Base-by-base conservation (phyloP, 2,797 vertebrate species). In the Moxostoma hubbsi region DNA sequence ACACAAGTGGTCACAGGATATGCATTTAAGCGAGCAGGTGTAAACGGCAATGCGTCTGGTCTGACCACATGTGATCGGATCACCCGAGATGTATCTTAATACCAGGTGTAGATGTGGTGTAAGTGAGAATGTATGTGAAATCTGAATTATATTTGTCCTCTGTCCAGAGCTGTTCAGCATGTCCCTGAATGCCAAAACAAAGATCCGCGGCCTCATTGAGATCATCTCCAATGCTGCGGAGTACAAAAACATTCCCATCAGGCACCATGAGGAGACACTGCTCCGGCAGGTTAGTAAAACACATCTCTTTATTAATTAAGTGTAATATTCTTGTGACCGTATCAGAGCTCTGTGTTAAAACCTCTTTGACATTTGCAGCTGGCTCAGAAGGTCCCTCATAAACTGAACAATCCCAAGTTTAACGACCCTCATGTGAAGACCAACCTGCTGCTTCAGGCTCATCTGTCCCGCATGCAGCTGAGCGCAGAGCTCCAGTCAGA, bases 351-450 rank as follows among this genome's bases (percentile, higher is more conserved):
- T 8, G 3, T 15, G 11, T 13, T 68, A 67, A 2, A 7, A 57
- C 9, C 16, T 8, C 9, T 55, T 82, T 84, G 24, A 73, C 0
- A 55, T 67, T 75, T 85, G 0, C 80, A 99, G 98, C 88, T 99
- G 89, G 93, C 96, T 46, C 98, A 98, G 85, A 99, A 99, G 75
- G 97, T 99, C 0, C 97, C 98, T 6, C 97, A 99, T 91, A 99
- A 99, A 79, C 92, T 98, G 86, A 99, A 97, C 89, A 99, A 96
- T 87, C 98, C 98, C 0, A 99, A 97, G 79, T 99, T 99, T 91
- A 99, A 99, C 1, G 98, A 99, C 12, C 98, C 98, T 0, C 98
- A 99, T 0, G 95, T 99, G 85, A 99, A 99, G 94, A 99, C 98
- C 58, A 99, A 99, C 93, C 93, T 99, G 85, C 92, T 99, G 80